phyloP scores from a whole-genome alignment of 2,113 vertebrate species.

The Pagrus major region DNA sequence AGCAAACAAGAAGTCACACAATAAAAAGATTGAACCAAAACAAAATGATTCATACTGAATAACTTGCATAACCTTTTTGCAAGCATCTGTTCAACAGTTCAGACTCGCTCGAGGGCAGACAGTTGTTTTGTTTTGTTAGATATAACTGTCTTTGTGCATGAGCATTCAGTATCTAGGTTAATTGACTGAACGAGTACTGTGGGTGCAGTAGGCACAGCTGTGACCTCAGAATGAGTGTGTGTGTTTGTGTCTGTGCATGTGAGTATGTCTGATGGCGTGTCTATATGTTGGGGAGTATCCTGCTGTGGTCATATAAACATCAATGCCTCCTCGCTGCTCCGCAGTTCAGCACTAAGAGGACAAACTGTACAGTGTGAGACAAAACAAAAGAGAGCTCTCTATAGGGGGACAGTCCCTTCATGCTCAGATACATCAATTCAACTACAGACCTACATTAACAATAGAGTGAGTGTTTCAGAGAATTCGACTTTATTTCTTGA shows the following conservation, averaged over 20 bases:
- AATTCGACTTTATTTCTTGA: not conserved
- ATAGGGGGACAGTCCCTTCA: not conserved
- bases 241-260: conserved; percentile 1
- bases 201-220: conserved; percentile 67
- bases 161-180: conserved; percentile 64
- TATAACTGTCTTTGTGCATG: conserved; percentile 47
- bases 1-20: not conserved
- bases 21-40: not conserved
- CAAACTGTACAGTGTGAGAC: not conserved
- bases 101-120: conserved; percentile 34
- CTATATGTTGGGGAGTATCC: conserved; percentile 43
- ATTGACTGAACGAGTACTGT: conserved; percentile 55
- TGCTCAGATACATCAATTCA: not conserved
- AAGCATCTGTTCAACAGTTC: conserved; percentile 57
- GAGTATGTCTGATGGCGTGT: not conserved
- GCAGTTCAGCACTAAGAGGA: conserved; percentile 27
- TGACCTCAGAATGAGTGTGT: conserved; percentile 49
- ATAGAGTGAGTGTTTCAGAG: not conserved
- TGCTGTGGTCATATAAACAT: conserved; percentile 57
- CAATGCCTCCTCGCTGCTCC: conserved; percentile 42
- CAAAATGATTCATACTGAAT: conserved; percentile 1
- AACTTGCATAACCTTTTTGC: not conserved
- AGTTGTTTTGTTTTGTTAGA: conserved; percentile 55
- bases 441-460: not conserved
- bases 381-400: conserved; percentile 10